A percentile compares a stretch with the other conserved stretches of the same genome.
phyloP scores from a whole-genome alignment of 92 coral and sea anemone genomes.

The Epizoanthus ramosus region DNA sequence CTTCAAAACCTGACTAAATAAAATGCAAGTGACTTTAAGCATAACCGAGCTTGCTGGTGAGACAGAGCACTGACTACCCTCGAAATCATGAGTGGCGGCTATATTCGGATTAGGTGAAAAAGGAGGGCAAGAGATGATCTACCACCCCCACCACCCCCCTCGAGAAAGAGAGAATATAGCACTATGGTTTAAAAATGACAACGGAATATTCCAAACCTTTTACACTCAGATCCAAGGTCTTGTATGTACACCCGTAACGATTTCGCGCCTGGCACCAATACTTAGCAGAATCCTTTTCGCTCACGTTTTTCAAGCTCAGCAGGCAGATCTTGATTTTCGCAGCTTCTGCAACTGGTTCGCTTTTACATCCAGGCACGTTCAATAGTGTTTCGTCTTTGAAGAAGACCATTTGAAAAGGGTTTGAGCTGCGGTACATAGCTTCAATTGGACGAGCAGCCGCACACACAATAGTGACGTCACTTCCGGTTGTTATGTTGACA shows the following conservation, averaged over 20 bases:
- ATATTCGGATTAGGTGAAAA: no score
- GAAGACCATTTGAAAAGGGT: conserved; percentile 26
- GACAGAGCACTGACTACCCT: no score
- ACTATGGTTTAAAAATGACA: not conserved
- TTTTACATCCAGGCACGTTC: conserved; percentile 2
- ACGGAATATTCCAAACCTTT: not conserved
- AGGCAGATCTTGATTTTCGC: conserved; percentile 17
- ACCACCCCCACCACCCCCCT: no score
- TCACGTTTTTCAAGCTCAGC: conserved; percentile 7
- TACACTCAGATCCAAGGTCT: not conserved
- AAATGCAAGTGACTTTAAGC: no score
- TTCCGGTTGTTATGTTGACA: not conserved
- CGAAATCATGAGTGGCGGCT: no score
- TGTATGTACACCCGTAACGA: conserved; percentile 21
- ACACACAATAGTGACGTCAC: conserved; percentile 30
- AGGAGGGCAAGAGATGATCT: no score
- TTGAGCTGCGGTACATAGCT: not conserved
- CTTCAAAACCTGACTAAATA: no score
- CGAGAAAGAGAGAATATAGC: no score
- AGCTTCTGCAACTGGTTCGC: conserved; percentile 7
- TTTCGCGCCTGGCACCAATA: conserved; percentile 27
- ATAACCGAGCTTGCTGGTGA: no score
- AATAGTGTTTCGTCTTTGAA: conserved; percentile 1
- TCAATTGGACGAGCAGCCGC: conserved; percentile 32
- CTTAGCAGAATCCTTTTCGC: conserved; percentile 16